These are phyloP conservation scores for Hemibagrus wyckioides DNA, from an alignment of 2,113 vertebrate species.

Conservation along the genomic window DNA sequence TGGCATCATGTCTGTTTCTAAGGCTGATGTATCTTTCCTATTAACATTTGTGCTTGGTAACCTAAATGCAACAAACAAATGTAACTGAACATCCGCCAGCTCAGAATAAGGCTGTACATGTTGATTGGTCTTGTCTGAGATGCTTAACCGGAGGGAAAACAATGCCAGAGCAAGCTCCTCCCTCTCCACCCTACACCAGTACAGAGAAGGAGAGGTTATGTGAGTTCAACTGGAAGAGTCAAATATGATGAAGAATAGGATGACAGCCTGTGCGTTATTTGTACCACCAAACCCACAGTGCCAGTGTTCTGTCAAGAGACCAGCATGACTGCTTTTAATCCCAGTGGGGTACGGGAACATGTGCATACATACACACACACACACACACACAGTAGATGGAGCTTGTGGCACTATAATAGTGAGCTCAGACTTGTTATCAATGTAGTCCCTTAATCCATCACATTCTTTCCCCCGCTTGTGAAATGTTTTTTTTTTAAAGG, in stretches of 20 bases:
- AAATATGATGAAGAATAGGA: not conserved
- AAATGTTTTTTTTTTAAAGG: conserved; percentile 36
- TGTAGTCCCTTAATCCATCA: conserved; percentile 26
- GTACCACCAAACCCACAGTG: conserved; percentile 23
- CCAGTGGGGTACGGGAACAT: not conserved
- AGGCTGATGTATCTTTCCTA: not conserved
- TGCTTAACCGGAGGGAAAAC: not conserved
- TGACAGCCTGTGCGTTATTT: conserved; percentile 1
- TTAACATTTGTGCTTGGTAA: not conserved
- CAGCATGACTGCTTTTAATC: conserved; percentile 28
- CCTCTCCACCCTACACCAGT: not conserved
- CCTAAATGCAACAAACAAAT: not conserved
- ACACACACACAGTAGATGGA: conserved; percentile 27
- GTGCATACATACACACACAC: not conserved
- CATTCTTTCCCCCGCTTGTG: conserved; percentile 14
- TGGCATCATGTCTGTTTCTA: not conserved
- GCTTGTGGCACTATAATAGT: not conserved
- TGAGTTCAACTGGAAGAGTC: not conserved
- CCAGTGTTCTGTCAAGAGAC: conserved; percentile 3
- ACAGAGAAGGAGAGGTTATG: not conserved
- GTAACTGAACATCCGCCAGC: not conserved
- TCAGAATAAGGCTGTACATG: not conserved
- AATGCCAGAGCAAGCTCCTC: not conserved
- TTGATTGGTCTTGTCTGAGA: not conserved
- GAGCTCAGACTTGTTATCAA: conserved; percentile 23